Percentiles rank a stretch among this genome's conserved stretches.
phyloP scores from a whole-genome alignment of 37 sponge, comb jelly and placozoan species.

The Ephydatia muelleri region DNA sequence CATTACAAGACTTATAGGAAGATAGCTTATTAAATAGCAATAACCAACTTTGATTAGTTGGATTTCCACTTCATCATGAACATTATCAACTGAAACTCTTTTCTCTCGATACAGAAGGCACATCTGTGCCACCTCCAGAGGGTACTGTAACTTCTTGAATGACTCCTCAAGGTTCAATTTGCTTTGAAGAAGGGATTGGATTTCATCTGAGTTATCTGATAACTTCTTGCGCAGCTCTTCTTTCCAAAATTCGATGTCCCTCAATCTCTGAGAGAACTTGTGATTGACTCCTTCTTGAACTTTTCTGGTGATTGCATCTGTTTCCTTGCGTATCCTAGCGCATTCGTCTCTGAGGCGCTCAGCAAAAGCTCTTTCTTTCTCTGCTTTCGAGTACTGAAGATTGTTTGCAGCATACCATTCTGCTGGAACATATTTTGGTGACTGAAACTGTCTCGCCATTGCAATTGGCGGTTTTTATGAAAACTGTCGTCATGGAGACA shows the following conservation, averaged over 20 bases:
- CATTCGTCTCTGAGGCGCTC: constrained; percentile 87
- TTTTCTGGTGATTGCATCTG: constrained; percentile 67
- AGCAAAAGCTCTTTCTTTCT: constrained; percentile 73
- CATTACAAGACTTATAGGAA: background rate
- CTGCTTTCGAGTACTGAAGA: constrained; percentile 76
- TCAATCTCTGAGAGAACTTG: constrained; percentile 84
- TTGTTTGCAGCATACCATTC: constrained; percentile 92
- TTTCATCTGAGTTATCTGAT: constrained; percentile 70
- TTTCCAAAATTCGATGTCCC: constrained; percentile 92
- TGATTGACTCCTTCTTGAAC: constrained; percentile 78
- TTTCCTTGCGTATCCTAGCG: constrained; percentile 78
- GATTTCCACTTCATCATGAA: constrained; percentile 93
- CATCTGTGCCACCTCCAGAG: constrained; percentile 69
- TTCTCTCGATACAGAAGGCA: constrained; percentile 77
- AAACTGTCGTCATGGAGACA: constrained; percentile 10
- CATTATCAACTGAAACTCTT: constrained; percentile 81
- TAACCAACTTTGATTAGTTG: constrained; percentile 79
- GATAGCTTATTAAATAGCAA: background rate
- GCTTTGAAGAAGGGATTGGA: constrained; percentile 48
- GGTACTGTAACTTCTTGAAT: constrained; percentile 65
- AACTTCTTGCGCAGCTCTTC: constrained; percentile 76
- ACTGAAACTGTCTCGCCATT: constrained; percentile 63
- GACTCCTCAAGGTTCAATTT: constrained; percentile 78
- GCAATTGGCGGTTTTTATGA: background rate
- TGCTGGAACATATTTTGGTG: constrained; percentile 81